Base-by-base conservation (phyloP, 2,888 invertebrate genomes). In the Exephanes ischioxanthus region DNA sequence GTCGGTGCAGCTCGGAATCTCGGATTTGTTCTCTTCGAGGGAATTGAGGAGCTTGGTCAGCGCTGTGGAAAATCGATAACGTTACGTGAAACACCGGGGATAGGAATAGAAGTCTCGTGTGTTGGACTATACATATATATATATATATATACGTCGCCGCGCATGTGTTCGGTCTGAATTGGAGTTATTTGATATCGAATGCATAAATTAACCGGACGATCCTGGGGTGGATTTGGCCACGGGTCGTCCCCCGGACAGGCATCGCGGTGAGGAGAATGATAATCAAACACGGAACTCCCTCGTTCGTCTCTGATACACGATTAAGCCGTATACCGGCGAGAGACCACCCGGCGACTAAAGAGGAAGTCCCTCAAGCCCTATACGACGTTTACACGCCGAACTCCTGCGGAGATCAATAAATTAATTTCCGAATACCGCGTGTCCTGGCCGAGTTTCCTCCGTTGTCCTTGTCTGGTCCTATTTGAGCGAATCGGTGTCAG, bases 1-100 rank as follows among this genome's bases (percentile, higher is more conserved):
- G 89, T 98, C 98, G 75, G 95, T 95, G 86, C 97, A 97, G 84
- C 96, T 96, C 53, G 96, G 96, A 87, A 97, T 94, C 85, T 95
- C 95, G 79, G 96, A 95, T 90, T 96, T 96, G 61, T 97, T 97
- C 94, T 98, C 97, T 94, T 97, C 97, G 89, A 98, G 94, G n/a
- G 97, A 97, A 90, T 96, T 95, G 91, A 98, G 95, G 88, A 98
- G 95, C 92, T 97, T 96, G 78, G 97, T 97, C 86, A 98, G 95
- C 91, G 97, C 98, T 98, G 68, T 61, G 55, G 5, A 75, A 66
- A 84, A 76, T 55, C 70, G 26, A 80, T 71, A 78, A 77, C 19
- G 53, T 71, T 67, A 67, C 66, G 77, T 67, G 66, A 72, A 55
- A 70, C 37, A 30, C 51, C 58, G 19, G 41, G 33, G 22, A 75